Conservation (phyloP, 2,113 vertebrate genomes). For the Sigmodon hispidus region DNA sequence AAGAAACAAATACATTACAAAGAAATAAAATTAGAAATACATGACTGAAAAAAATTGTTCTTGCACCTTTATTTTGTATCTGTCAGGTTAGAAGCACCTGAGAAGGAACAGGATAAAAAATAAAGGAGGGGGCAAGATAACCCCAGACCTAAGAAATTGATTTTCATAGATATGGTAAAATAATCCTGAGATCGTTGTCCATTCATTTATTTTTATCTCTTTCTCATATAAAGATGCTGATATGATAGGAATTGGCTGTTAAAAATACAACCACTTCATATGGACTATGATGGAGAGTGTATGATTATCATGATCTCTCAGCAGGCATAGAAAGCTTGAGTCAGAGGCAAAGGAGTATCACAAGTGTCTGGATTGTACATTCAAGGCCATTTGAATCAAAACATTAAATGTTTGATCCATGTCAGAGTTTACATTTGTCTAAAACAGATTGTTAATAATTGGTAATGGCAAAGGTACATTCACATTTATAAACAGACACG, state of each 20-base stretch:
- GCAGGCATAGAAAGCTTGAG: not conserved
- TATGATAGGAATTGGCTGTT: not conserved
- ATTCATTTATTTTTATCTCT: not conserved
- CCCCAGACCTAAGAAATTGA: not conserved
- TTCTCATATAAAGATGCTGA: not conserved
- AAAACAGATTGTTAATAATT: not conserved
- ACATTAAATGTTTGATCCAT: not conserved
- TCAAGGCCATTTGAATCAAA: not conserved
- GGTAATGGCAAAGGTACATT: not conserved
- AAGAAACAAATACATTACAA: not conserved
- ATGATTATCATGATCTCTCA: not conserved
- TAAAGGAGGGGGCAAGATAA: not conserved
- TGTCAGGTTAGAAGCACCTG: not conserved
- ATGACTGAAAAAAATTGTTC: not conserved
- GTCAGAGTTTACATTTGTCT: not conserved
- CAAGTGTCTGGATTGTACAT: not conserved
- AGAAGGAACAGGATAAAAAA: not conserved
- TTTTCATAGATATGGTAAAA: not conserved
- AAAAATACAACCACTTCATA: not conserved
- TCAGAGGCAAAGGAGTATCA: not conserved
- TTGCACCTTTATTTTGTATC: not conserved
- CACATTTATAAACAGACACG: not conserved
- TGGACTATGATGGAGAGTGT: not conserved
- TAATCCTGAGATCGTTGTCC: not conserved
- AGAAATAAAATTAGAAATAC: not conserved